Conservation (phyloP, 2,888 invertebrate species). For the Eupithecia exiguata region DNA sequence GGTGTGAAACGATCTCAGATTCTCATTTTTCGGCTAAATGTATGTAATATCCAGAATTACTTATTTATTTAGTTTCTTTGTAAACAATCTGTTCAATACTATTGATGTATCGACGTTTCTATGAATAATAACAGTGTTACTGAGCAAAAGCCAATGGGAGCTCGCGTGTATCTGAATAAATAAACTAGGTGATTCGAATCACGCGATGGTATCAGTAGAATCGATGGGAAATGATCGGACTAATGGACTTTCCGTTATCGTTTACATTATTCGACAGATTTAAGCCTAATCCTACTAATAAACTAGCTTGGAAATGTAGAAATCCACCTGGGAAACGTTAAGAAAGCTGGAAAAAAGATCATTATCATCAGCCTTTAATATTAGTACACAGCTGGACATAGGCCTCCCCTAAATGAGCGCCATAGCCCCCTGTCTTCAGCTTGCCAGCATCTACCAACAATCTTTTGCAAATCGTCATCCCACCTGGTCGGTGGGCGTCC, state of each 20-base stretch:
- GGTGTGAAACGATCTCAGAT: not conserved
- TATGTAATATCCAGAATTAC: not conserved
- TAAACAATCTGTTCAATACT: not conserved
- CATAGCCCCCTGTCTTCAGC: too few relatives aligned
- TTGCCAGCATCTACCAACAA: too few relatives aligned
- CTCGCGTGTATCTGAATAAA: constrained; percentile 31
- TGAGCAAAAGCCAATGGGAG: constrained; percentile 15
- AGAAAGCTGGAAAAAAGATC: too few relatives aligned
- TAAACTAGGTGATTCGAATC: constrained; percentile 26
- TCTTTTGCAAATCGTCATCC: too few relatives aligned
- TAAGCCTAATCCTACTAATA: not conserved
- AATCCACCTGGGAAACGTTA: not conserved
- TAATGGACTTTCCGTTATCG: constrained; percentile 12
- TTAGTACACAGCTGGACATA: too few relatives aligned
- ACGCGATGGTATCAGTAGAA: constrained; percentile 31
- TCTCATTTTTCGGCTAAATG: not conserved
- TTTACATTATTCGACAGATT: not conserved
- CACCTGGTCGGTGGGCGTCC: too few relatives aligned
- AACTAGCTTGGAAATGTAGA: not conserved
- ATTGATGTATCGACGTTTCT: not conserved
- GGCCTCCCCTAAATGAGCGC: too few relatives aligned
- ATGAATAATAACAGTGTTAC: not conserved
- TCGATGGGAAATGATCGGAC: constrained; percentile 17
- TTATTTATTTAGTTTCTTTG: not conserved
- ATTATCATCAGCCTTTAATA: too few relatives aligned